These are phyloP conservation scores for Eulithis testata DNA, from an alignment of 2,888 invertebrate species.

Conservation along the genomic window DNA sequence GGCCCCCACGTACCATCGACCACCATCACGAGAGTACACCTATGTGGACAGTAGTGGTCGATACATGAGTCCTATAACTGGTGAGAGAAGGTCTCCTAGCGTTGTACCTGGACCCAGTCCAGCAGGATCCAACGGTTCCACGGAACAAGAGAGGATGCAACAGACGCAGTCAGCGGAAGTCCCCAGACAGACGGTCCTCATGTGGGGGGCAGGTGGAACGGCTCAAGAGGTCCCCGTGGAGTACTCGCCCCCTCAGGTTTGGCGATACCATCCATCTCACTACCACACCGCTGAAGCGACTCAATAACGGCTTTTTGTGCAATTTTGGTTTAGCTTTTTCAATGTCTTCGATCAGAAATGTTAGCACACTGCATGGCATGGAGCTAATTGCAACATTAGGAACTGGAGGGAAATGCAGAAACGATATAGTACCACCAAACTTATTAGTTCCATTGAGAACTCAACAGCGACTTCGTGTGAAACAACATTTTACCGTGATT, in stretches of 20 bases:
- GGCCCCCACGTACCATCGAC: conserved; percentile 87
- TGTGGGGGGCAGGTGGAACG: conserved; percentile 91
- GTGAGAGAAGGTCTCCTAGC: conserved; percentile 87
- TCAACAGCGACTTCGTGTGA: too few relatives aligned
- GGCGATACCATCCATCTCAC: conserved; percentile 80
- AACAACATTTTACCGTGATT: too few relatives aligned
- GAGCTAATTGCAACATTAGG: background rate
- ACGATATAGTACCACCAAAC: too few relatives aligned
- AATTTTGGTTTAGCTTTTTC: conserved; percentile 48
- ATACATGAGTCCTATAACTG: conserved; percentile 86
- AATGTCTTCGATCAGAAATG: conserved; percentile 6
- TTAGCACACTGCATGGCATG: conserved; percentile 7
- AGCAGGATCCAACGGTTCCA: conserved; percentile 74
- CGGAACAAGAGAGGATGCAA: conserved; percentile 73
- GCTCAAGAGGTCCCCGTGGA: conserved; percentile 77
- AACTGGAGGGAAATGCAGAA: too few relatives aligned
- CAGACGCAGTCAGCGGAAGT: conserved; percentile 81
- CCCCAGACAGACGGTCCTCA: conserved; percentile 94
- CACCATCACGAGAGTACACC: conserved; percentile 83
- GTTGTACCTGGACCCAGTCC: conserved; percentile 81
- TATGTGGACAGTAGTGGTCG: conserved; percentile 84
- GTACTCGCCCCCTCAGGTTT: conserved; percentile 81
- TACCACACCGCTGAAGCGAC: conserved; percentile 83
- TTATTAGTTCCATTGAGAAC: too few relatives aligned
- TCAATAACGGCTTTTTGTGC: conserved; percentile 67